phyloP scores from a whole-genome alignment of 2,888 invertebrate species.

The Cyrtodaria siliqua region DNA sequence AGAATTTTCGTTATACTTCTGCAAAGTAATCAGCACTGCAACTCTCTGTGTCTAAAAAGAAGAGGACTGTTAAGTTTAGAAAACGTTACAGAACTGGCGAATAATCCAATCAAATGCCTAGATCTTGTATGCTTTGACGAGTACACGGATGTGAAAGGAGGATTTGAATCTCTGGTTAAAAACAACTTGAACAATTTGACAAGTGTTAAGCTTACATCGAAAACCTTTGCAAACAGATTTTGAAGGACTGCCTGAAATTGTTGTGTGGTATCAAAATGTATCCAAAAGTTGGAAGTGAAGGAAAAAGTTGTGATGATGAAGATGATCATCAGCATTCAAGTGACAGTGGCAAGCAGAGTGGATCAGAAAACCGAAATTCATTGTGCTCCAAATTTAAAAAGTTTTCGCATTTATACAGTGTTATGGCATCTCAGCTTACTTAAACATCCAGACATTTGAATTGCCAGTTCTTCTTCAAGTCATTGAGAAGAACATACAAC shows the following conservation, averaged over 20 bases:
- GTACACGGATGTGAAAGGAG: constrained; percentile 6
- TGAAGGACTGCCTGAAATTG: constrained; percentile 8
- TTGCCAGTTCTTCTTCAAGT: constrained; percentile 1
- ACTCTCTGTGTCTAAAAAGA: constrained; percentile 19
- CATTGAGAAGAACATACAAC: constrained; percentile 19
- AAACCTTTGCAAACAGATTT: constrained; percentile 8
- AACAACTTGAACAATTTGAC: constrained; percentile 22
- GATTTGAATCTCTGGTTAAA: constrained; percentile 17
- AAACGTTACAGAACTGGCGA: constrained; percentile 24
- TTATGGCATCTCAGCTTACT: too few species aligned
- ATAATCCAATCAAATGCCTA: constrained; percentile 29
- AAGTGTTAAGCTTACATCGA: constrained; percentile 10
- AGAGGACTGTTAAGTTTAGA: constrained; percentile 24
- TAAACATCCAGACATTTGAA: not conserved
- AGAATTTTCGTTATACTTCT: constrained; percentile 2
- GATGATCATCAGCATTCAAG: too few species aligned
- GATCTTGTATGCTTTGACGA: constrained; percentile 33
- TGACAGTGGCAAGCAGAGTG: too few species aligned
- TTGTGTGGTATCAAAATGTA: too few species aligned
- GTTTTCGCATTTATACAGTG: constrained; percentile 4
- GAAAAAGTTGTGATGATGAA: too few species aligned
- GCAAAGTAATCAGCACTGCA: constrained; percentile 29
- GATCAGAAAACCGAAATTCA: too few species aligned
- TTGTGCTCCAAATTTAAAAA: constrained; percentile 14
- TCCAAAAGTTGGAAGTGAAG: too few species aligned